These are phyloP conservation scores for Spermophilus dauricus DNA, from an alignment of 2,113 vertebrate genomes.

Conservation along the genomic window DNA sequence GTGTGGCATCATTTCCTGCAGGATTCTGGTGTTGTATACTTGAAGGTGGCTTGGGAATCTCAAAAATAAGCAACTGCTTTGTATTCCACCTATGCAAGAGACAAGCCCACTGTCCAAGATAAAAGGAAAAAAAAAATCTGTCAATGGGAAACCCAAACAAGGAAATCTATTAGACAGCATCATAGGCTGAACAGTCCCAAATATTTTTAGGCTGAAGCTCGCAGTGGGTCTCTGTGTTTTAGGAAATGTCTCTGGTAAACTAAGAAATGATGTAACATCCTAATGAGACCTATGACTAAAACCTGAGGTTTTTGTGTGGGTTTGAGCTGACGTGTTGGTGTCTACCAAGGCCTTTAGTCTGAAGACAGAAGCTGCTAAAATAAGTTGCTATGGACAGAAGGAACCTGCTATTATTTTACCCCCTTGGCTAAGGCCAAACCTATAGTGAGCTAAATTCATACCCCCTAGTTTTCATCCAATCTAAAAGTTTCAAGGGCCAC, in stretches of 20 bases:
- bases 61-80: not conserved
- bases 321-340: not conserved
- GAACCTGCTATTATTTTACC: conserved; percentile 51
- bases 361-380: conserved; percentile 52
- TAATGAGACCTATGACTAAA: conserved; percentile 75
- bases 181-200: not conserved
- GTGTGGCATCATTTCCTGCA: not conserved
- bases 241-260: conserved; percentile 56
- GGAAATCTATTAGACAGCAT: not conserved
- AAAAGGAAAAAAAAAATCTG: not conserved
- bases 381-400: conserved; percentile 45
- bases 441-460: conserved; percentile 11
- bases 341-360: conserved; percentile 32
- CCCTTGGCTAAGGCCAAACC: conserved; percentile 15
- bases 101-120: not conserved
- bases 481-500: conserved; percentile 1
- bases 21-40: not conserved
- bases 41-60: not conserved
- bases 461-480: conserved; percentile 30
- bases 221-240: not conserved
- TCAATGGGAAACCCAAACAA: not conserved
- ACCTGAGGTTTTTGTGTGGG: conserved; percentile 69
- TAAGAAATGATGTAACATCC: conserved; percentile 60
- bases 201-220: not conserved
- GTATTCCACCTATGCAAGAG: not conserved